Percentiles rank a stretch among this genome's conserved stretches.
These are phyloP conservation scores for Crenichthys baileyi DNA, from an alignment of 2,797 vertebrate species.

Conservation along the genomic window DNA sequence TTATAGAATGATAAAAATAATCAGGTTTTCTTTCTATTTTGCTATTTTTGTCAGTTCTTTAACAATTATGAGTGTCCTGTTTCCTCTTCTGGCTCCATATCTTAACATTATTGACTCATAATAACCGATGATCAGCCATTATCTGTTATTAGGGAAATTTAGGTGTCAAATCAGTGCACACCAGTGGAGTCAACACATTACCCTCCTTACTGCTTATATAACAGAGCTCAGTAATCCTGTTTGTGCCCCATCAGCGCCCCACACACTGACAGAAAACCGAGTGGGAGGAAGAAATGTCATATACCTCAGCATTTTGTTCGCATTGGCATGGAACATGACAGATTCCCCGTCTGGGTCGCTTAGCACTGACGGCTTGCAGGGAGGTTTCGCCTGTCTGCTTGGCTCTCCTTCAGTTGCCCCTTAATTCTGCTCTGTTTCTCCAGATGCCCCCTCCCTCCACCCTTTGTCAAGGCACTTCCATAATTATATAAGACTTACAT, in stretches of 20 bases:
- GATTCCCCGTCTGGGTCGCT: conserved; percentile 64
- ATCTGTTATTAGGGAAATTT: conserved; percentile 28
- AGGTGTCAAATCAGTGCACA: conserved; percentile 57
- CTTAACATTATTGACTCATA: conserved; percentile 37
- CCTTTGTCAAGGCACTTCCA: conserved; percentile 48
- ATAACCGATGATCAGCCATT: conserved; percentile 50
- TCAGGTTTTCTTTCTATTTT: not conserved
- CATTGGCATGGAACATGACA: conserved; percentile 67
- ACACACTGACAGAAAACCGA: conserved; percentile 42
- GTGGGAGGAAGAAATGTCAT: conserved; percentile 64
- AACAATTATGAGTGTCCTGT: conserved; percentile 37
- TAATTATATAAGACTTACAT: conserved; percentile 66
- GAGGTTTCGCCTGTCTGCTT: conserved; percentile 67
- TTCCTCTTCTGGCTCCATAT: conserved; percentile 59
- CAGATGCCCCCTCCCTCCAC: conserved; percentile 37
- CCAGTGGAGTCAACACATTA: conserved; percentile 52
- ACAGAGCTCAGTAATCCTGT: conserved; percentile 33
- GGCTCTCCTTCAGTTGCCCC: conserved; percentile 61
- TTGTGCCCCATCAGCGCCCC: conserved; percentile 32
- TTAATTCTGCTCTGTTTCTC: conserved; percentile 79
- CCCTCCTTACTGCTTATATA: conserved; percentile 56
- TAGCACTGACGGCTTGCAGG: conserved; percentile 67
- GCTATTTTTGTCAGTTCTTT: not conserved
- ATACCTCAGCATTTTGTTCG: conserved; percentile 65
- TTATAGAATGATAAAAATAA: not conserved